phyloP scores from a whole-genome alignment of 2,113 vertebrate genomes.

The Chlorodrepanis virens region DNA sequence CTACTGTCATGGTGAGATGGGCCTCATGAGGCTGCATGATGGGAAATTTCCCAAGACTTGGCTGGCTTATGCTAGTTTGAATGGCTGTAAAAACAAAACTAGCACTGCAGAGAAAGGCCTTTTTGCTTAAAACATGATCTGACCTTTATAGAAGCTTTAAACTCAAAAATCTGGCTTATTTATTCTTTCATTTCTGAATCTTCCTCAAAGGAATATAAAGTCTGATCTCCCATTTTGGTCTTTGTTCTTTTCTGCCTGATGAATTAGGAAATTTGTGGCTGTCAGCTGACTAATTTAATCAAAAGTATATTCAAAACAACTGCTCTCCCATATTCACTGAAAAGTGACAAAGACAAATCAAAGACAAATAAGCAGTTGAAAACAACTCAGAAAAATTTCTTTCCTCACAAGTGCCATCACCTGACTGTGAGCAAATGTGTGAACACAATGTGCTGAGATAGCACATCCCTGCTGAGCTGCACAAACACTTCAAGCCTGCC shows the following conservation, averaged over 20 bases:
- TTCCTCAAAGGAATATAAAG: slow-evolving; percentile 7
- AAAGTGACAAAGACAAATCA: neutral
- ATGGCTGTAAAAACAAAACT: slow-evolving; percentile 33
- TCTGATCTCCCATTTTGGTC: neutral
- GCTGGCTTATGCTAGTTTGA: neutral
- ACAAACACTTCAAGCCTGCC: slow-evolving; percentile 22
- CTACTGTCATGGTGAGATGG: slow-evolving; percentile 31
- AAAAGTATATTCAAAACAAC: slow-evolving; percentile 5
- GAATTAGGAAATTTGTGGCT: neutral
- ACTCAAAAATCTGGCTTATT: slow-evolving; percentile 13
- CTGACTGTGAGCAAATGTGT: slow-evolving; percentile 17
- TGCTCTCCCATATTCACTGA: neutral
- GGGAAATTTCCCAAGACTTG: slow-evolving; percentile 50
- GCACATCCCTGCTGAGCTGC: neutral
- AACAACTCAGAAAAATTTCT: slow-evolving; percentile 20
- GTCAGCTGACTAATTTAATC: neutral
- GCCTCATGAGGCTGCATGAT: neutral
- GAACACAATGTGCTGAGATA: slow-evolving; percentile 1
- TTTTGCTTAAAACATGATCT: slow-evolving; percentile 22
- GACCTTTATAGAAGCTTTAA: slow-evolving; percentile 21
- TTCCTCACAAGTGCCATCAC: neutral
- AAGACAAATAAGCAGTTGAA: slow-evolving; percentile 17
- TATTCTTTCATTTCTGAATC: slow-evolving; percentile 19
- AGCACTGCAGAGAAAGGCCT: neutral
- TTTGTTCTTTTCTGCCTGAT: neutral